Base-by-base conservation (phyloP, 2,113 vertebrate species). In the Tautogolabrus adspersus region DNA sequence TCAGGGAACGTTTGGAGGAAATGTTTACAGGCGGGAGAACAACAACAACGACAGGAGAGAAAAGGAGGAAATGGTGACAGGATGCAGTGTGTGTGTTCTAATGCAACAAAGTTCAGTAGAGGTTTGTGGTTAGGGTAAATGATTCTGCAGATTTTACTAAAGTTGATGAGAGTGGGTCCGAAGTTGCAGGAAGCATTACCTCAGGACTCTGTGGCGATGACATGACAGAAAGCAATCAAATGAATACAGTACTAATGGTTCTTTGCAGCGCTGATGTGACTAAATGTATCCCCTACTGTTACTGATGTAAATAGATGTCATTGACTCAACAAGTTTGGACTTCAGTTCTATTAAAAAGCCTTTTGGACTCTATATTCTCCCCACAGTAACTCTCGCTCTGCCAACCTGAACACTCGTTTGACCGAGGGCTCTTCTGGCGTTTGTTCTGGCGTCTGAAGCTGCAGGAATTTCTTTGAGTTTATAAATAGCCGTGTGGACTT, bases 401-500 rank as follows among this genome's bases (percentile, higher is more conserved):
- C 8, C 40, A 11, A 10, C 40, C 40, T 42, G 8, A 42, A 40
- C 38, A 64, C 60, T 38, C 23, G 47, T 46, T 67, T 21, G 40
- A 23, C 12, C 34, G 11, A 40, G 42, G 18, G 37, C 58, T 16
- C 11, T 1, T 44, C 51, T 19, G 40, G 10, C 23, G n/a, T 21
- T 54, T 60, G 38, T 57, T 74, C 64, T 67, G 1, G 1, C 23
- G 44, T 54, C 1, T 74, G 65, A 10, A 0, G 26, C 66, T 61
- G 56, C 7, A 54, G 58, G 63, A 70, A 73, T 73, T 62, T 55
- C 40, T 84, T 65, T 88, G 26, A 71, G 75, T 23, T 52, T 85
- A 85, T 83, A 81, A 86, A 84, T 86, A 90, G 66, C 70, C 19
- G 64, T 13, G 54, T 11, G n/a, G 59, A 73, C 54, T 22, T 0